Evolutionary conservation across 2,888 invertebrate species (phyloP), one percentile per base, ranked within the genome.

Genomic region (Trisateles emortualis): DNA sequence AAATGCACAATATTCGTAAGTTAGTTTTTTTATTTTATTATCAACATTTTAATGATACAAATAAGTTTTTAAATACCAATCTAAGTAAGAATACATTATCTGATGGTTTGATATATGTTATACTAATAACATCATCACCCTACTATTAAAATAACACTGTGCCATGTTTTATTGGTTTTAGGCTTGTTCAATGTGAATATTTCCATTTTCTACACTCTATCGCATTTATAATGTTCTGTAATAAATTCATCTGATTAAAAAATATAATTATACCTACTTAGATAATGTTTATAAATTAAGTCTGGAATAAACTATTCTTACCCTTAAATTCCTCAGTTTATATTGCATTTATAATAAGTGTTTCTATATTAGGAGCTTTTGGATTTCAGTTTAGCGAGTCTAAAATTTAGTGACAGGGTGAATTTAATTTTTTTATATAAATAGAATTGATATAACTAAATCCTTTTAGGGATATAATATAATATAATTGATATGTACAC

Each of bases 181-280:
- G 76, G 72, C 59, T 57, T 16, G 36, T 64, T 72, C 61, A 61
- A 58, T 78, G 74, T 81, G 72, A 76, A 82, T 81, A 82, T 78
- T 83, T 80, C 67, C 67, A 86, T 91, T 92, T 92, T 92, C 92
- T 92, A 92, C 92, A 92, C 92, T 92, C 83, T 91, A 91, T 92
- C 91, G 79, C 81, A 82, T 83, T 76, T 69, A 39, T 52, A 58
- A 59, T 53, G 48, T 52, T 49, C 32, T 69, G 44, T 47, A 46
- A 59, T 56, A 52, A 52, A 59, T 56, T 51, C 43, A 60, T 52
- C 42, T 52, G 46, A 32, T 52, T 54, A 66, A 57, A 54, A 40
- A 47, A 47, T 52, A 48, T 46, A 52, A 47, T 60, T 51, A 51
- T 52, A 55, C 54, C 55, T 65, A 53, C 52, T 60, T 64, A 60